Evolutionary conservation across 2,113 vertebrate species (phyloP), one percentile per base, ranked within the genome.

Genomic region (Aramus guarauna): DNA sequence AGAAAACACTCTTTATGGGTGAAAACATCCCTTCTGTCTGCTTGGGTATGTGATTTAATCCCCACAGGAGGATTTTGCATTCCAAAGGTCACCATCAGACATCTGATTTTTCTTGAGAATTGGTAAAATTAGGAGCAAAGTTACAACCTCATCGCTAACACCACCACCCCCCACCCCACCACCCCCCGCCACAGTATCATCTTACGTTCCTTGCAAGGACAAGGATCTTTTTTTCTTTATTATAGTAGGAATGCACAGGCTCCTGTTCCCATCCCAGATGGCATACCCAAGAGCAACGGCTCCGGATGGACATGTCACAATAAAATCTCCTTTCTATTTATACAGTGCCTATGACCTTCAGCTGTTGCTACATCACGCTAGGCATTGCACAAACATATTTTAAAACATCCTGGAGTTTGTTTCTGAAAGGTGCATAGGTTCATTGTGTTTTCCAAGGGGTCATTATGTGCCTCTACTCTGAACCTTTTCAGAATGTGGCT

Each of bases 291-390:
- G 82, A 96, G 94, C 95, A 22, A 91, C 11, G 16, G 75, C 96
- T 94, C 85, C 9, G 83, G 75, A 88, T 94, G 96, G 95, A 92
- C 96, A 9, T 92, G 86, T 86, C 94, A 91, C 91, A 81, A 58
- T 71, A 68, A 96, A 96, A 80, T 53, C 88, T 92, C 86, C 82
- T 72, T 81, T 56, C 90, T 97, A 91, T 96, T 97, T 96, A 94
- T 86, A 48, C 72, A 16, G 23, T 2, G 34, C 83, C 62, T 91
- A 27, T 83, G 91, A 91, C 90, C 95, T 95, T 94, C 96, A 96
- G 96, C 95, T 96, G 91, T 84, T 91, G 95, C 94, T 68, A 0
- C 88, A 59, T 24, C 26, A 2, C 7, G 3, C 58, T 37, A 53
- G 52, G 37, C 15, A 0, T 26, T 55, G 87, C 85, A 66, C 79